These are phyloP conservation scores for Sciaenops ocellatus DNA, from an alignment of 2,797 vertebrate species.

Conservation along the genomic window DNA sequence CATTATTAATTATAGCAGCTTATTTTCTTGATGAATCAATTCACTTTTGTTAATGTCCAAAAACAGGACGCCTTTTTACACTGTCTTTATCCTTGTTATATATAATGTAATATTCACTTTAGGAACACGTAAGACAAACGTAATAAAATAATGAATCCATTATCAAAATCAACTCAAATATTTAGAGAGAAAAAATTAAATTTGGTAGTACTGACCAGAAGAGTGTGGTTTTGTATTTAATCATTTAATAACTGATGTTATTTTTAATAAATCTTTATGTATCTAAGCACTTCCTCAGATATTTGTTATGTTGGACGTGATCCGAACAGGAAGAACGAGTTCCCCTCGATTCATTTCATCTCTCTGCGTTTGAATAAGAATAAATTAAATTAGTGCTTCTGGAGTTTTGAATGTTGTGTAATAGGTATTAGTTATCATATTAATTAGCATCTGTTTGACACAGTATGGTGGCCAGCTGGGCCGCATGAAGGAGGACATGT, in stretches of 20 bases:
- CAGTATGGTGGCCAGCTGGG: constrained; percentile 96
- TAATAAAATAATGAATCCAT: not conserved
- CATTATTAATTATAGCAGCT: not conserved
- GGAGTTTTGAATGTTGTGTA: constrained; percentile 91
- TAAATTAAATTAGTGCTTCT: constrained; percentile 81
- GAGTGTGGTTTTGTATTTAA: not conserved
- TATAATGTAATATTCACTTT: not conserved
- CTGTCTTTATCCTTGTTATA: not conserved
- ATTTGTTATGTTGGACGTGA: constrained; percentile 11
- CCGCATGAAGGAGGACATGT: constrained; percentile 92
- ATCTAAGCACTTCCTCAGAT: constrained; percentile 6
- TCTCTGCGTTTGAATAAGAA: constrained; percentile 79
- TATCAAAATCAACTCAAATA: not conserved
- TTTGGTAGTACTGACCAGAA: not conserved
- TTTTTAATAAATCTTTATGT: constrained; percentile 17
- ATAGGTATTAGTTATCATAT: constrained; percentile 99
- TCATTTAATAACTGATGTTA: not conserved
- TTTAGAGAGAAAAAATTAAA: not conserved
- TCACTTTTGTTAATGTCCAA: not conserved
- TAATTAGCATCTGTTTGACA: constrained; percentile 99
- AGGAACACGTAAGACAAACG: not conserved
- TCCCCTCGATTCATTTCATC: constrained; percentile 62
- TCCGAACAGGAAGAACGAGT: constrained; percentile 8
- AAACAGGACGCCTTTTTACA: not conserved
- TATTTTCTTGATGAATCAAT: not conserved